Percentiles rank a stretch among this genome's conserved stretches.
phyloP scores from a whole-genome alignment of 2,113 vertebrate species.

The Grantiella picta region DNA sequence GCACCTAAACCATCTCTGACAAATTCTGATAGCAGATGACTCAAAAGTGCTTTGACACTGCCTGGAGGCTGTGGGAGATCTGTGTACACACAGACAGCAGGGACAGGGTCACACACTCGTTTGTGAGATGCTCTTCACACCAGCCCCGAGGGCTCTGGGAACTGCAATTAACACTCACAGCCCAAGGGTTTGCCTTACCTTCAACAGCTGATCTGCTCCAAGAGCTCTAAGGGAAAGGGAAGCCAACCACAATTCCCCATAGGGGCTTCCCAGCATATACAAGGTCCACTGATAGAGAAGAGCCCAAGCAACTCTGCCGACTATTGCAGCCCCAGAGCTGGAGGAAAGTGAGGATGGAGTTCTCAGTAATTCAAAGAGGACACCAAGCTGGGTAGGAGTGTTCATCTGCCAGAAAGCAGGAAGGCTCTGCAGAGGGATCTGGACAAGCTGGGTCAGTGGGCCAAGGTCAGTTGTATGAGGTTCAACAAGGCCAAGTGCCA shows the following conservation, averaged over 20 bases:
- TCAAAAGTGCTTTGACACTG: background rate
- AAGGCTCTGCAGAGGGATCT: background rate
- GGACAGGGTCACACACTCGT: accelerated
- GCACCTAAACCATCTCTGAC: background rate
- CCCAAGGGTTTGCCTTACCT: background rate
- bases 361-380: background rate
- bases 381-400: background rate
- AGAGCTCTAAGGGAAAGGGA: background rate
- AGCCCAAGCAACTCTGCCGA: background rate
- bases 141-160: background rate
- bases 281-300: background rate
- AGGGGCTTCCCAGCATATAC: background rate
- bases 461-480: accelerated
- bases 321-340: background rate
- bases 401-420: background rate
- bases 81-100: background rate
- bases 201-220: background rate
- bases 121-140: background rate
- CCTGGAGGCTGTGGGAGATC: background rate
- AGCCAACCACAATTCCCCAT: background rate
- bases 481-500: background rate
- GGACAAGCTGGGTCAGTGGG: background rate
- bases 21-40: background rate
- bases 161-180: background rate
- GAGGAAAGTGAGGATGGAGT: background rate